Evolutionary conservation across 2,113 vertebrate genomes (phyloP).

Genomic region (Myanophis thanlyinensis): DNA sequence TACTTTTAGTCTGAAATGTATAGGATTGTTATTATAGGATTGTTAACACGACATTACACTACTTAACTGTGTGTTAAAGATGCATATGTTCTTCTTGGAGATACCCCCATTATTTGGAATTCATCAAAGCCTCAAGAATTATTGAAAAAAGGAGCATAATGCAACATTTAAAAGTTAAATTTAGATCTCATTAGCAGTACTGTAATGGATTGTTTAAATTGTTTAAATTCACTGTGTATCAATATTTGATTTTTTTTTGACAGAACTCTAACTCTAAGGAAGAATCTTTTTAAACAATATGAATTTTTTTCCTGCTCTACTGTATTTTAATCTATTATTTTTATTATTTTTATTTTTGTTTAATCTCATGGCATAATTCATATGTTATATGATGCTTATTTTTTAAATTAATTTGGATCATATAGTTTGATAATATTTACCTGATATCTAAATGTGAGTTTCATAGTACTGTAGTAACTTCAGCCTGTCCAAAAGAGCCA

Average conservation of each 20-base stretch:
- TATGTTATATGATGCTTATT: not conserved
- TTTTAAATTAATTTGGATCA: not conserved
- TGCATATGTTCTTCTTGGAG: not conserved
- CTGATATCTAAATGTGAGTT: not conserved
- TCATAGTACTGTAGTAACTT: not conserved
- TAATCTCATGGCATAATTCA: not conserved
- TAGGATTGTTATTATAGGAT: not conserved
- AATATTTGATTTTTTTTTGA: not conserved
- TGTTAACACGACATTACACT: not conserved
- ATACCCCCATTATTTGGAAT: not conserved
- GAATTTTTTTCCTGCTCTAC: not conserved
- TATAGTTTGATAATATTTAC: not conserved
- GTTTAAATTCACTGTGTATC: not conserved
- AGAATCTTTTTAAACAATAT: too few species aligned
- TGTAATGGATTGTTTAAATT: not conserved
- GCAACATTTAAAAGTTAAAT: not conserved
- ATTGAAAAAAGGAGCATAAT: not conserved
- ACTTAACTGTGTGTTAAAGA: not conserved
- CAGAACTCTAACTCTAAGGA: too few species aligned
- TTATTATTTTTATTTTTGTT: not conserved
- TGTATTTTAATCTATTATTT: not conserved
- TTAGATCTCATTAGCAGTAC: not conserved
- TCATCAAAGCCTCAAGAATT: not conserved
- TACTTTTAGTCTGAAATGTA: not conserved
- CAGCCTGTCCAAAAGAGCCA: not conserved